These are phyloP conservation scores for Aquatica leii DNA, from an alignment of 2,888 invertebrate species.

Conservation along the genomic window DNA sequence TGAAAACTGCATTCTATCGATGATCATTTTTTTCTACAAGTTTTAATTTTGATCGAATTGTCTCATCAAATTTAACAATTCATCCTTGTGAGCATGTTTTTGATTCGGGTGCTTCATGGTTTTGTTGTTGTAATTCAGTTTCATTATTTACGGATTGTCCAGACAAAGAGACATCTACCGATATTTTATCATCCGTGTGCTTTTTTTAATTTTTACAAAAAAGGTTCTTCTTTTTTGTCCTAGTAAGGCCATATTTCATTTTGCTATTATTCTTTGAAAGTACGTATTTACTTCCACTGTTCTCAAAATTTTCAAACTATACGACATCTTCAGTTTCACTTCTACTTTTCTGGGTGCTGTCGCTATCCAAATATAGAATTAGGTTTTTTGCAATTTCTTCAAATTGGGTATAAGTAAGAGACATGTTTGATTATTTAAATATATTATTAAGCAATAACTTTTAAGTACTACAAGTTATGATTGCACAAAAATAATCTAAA, in stretches of 20 bases:
- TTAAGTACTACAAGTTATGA: too few species aligned
- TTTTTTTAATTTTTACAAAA: too few species aligned
- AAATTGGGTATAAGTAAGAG: too few species aligned
- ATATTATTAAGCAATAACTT: neutral
- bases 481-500: too few species aligned
- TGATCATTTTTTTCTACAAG: neutral
- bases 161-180: too few species aligned
- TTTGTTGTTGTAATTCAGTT: neutral
- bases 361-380: neutral
- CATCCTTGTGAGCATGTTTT: neutral
- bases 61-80: neutral
- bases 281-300: too few species aligned
- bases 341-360: too few species aligned
- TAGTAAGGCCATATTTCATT: too few species aligned
- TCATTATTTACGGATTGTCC: neutral
- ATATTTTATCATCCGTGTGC: too few species aligned
- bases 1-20: neutral
- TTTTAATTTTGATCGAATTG: neutral
- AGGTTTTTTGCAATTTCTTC: neutral
- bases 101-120: neutral
- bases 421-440: neutral
- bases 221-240: too few species aligned
- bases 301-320: neutral
- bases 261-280: too few species aligned
- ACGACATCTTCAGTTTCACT: neutral